Base-by-base conservation (phyloP, 2,888 invertebrate genomes). In the Plebejus argus region DNA sequence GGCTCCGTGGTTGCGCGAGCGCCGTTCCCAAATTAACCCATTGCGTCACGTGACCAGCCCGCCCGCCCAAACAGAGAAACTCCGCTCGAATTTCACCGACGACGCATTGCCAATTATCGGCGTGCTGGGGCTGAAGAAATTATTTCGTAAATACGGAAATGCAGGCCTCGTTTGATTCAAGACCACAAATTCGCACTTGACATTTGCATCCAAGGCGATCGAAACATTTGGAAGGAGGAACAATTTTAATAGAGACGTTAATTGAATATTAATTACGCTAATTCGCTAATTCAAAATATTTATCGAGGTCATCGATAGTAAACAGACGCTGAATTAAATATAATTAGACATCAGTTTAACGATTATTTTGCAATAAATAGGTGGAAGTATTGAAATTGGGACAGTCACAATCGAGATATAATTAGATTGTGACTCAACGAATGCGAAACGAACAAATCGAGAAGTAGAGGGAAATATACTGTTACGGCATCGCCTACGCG, bases 11-110 rank as follows among this genome's bases (percentile, higher is more conserved):
- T 6, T 88, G 88, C 90, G 89, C 87, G 88, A 85, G 89, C 91
- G 90, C 90, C 89, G 90, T 88, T 93, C 93, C 89, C 91, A 91
- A 91, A 85, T 90, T 93, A 93, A 89, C 85, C 87, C 83, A 79
- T 83, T 84, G 88, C 89, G 91, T 92, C 93, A 93, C 91, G 91
- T 91, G 93, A 90, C 90, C 87, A 83, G 90, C 91, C 93, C 93
- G 93, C 92, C 93, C 93, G 93, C 92, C 93, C 94, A 94, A 93
- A 94, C 92, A 89, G 90, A 94, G 93, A 93, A 93, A 93, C 91
- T 87, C 91, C 89, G 83, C 92, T 94, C 93, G 85, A 86, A 91
- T 94, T 94, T 93, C 93, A 93, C 85, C 89, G 88, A 82, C 84
- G 86, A 81, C 82, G 84, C 84, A 76, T 78, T 80, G 81, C 82